These are phyloP conservation scores for Sylvietta virens DNA, from an alignment of 2,113 vertebrate species.

Conservation along the genomic window DNA sequence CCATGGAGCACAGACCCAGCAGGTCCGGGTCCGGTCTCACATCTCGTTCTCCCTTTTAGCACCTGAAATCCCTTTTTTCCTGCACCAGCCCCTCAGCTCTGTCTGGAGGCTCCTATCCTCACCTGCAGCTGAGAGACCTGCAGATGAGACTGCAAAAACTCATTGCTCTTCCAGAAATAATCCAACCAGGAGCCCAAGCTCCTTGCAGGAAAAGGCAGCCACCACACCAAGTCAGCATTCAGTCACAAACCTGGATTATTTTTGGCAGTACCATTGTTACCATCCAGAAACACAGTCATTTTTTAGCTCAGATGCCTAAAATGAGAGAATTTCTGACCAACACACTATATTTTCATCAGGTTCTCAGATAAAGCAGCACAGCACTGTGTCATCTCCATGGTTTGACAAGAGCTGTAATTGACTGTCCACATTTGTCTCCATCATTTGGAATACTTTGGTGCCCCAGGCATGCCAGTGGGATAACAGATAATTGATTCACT, in stretches of 20 bases:
- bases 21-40: fast-evolving
- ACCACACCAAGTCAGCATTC: fast-evolving
- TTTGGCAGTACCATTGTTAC: background rate
- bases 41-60: fast-evolving
- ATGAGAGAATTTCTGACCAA: background rate
- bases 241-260: background rate
- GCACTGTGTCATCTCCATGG: background rate
- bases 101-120: background rate
- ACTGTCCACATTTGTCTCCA: background rate
- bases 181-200: background rate
- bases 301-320: background rate
- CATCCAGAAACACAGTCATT: background rate
- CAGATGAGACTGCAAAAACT: background rate
- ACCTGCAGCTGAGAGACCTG: background rate
- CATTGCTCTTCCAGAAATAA: background rate
- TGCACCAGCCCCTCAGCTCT: background rate
- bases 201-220: background rate
- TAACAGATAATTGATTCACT: background rate
- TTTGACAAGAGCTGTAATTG: background rate
- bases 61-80: background rate
- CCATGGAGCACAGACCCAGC: background rate
- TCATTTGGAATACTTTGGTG: background rate
- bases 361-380: background rate
- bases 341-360: background rate
- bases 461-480: background rate